Conservation (phyloP, 2,113 vertebrate genomes). For the Odobenus rosmarus region DNA sequence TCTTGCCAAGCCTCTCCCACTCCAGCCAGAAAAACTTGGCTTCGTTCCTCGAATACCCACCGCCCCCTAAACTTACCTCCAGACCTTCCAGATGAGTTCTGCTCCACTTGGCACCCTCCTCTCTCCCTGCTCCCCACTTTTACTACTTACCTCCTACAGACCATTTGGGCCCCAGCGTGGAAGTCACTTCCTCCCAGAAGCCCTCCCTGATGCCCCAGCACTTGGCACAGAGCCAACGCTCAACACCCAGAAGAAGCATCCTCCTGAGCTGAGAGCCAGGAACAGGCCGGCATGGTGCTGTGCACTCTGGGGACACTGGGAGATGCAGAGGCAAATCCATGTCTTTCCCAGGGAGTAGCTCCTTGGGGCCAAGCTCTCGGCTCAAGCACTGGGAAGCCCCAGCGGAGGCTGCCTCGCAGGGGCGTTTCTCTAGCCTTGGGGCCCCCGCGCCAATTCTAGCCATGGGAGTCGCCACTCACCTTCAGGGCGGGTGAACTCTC, state of each 20-base stretch:
- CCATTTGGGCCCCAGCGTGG: background rate
- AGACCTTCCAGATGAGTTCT: background rate
- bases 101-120: background rate
- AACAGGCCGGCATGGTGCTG: rapidly evolving
- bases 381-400: background rate
- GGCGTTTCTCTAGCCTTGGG: rapidly evolving
- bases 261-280: rapidly evolving
- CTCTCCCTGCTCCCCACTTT: background rate
- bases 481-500: conserved; percentile 93
- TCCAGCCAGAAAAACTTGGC: background rate
- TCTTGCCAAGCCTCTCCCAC: background rate
- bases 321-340: rapidly evolving
- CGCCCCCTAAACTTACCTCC: background rate
- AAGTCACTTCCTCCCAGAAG: background rate
- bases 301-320: rapidly evolving
- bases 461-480: conserved; percentile 84
- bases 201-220: background rate
- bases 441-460: rapidly evolving
- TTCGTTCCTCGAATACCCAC: background rate
- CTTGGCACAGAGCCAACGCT: background rate
- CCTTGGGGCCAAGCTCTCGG: background rate
- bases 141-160: too few relatives aligned
- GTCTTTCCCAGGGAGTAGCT: background rate
- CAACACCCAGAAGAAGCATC: background rate
- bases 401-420: background rate